Percentiles rank a stretch among this genome's conserved stretches.
Conservation (phyloP, 2,113 vertebrate genomes). For the Scolopax mira region DNA sequence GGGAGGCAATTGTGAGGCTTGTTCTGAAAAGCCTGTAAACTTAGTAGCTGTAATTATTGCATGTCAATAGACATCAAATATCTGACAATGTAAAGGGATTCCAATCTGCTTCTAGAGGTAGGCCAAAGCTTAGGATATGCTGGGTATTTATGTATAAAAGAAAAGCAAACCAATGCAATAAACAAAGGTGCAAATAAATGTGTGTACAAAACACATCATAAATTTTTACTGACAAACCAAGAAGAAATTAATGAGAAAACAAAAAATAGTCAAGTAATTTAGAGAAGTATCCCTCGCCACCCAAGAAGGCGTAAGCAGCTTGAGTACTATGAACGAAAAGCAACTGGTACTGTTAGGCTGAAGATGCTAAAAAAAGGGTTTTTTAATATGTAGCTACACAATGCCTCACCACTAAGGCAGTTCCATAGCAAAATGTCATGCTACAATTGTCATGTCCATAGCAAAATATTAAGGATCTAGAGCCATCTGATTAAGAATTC, state of each 20-base stretch:
- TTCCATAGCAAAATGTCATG: too few species aligned
- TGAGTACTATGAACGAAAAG: background rate
- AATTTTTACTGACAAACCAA: background rate
- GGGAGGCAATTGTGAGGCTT: background rate
- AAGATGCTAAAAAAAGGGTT: background rate
- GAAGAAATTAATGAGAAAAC: background rate
- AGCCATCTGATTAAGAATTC: background rate
- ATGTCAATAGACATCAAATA: background rate
- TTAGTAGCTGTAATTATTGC: background rate
- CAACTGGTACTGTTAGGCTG: background rate
- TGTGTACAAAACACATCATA: background rate
- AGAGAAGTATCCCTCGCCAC: background rate
- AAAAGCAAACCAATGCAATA: background rate
- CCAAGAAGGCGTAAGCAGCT: background rate
- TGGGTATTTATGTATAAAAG: background rate
- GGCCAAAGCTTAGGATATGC: background rate
- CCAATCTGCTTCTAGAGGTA: background rate
- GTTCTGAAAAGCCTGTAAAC: background rate
- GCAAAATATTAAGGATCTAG: background rate
- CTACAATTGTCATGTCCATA: background rate
- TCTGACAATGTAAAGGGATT: background rate
- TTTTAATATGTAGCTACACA: background rate
- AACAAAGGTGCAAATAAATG: background rate
- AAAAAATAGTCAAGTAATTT: background rate
- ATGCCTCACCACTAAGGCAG: background rate